Conservation (phyloP, 2,888 invertebrate genomes). For the Siphlonurus alternatus region DNA sequence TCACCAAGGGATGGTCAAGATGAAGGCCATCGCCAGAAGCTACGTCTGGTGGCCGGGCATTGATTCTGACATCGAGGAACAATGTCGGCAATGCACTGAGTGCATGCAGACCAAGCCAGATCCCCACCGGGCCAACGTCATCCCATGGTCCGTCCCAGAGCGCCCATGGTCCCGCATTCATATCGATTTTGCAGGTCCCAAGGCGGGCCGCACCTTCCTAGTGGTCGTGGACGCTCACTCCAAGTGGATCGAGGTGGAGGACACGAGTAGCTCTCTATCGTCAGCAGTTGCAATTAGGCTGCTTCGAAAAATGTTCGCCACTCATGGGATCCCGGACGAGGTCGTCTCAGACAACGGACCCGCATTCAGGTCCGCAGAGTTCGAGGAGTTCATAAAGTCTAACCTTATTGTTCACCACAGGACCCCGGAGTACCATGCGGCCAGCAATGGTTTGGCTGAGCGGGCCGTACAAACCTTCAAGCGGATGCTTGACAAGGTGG, state of each 20-base stretch:
- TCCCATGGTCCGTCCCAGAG: slow-evolving; percentile 15
- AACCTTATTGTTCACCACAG: slow-evolving; percentile 14
- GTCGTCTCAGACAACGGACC: slow-evolving; percentile 19
- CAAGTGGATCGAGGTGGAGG: slow-evolving; percentile 15
- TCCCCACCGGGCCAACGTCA: slow-evolving; percentile 12
- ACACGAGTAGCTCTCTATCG: background rate
- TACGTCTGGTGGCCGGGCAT: too few relatives aligned
- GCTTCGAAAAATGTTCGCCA: slow-evolving; percentile 2
- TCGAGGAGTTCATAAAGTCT: slow-evolving; percentile 13
- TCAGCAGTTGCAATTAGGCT: background rate
- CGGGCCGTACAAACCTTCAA: slow-evolving; percentile 16
- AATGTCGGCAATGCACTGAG: slow-evolving; percentile 11
- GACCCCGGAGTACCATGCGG: slow-evolving; percentile 16
- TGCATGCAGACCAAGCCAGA: slow-evolving; percentile 12
- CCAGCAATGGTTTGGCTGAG: slow-evolving; percentile 18
- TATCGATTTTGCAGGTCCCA: slow-evolving; percentile 15
- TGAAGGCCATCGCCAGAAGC: slow-evolving; percentile 13
- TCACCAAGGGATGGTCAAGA: too few relatives aligned
- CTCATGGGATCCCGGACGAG: slow-evolving; percentile 16
- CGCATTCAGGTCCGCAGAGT: slow-evolving; percentile 17
- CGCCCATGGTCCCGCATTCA: slow-evolving; percentile 15
- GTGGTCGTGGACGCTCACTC: slow-evolving; percentile 17
- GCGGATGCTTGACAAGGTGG: slow-evolving; percentile 11
- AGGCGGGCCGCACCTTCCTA: slow-evolving; percentile 14
- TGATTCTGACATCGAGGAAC: slow-evolving; percentile 2